These are phyloP conservation scores for Lasioglossum oenotherae DNA, from an alignment of 2,888 invertebrate species.

Conservation along the genomic window DNA sequence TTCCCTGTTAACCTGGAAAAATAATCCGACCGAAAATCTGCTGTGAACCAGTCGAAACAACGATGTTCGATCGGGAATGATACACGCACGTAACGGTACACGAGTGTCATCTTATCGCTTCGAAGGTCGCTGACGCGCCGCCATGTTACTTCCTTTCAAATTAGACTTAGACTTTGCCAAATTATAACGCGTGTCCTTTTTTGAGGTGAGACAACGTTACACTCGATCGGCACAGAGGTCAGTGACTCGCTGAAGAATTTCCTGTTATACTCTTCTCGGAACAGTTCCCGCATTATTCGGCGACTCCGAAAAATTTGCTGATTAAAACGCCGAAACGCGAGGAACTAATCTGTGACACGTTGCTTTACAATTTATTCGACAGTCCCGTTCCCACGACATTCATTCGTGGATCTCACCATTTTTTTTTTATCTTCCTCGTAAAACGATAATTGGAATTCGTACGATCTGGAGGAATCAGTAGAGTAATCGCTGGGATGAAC, in stretches of 20 bases:
- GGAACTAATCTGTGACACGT: neutral
- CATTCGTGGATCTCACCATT: neutral
- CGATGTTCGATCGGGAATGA: slow-evolving; percentile 16
- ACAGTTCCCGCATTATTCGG: neutral
- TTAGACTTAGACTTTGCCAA: slow-evolving; percentile 1
- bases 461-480: neutral
- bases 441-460: neutral
- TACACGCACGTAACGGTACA: slow-evolving; percentile 47
- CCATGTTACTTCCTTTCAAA: neutral
- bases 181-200: neutral
- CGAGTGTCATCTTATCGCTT: slow-evolving; percentile 13
- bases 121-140: slow-evolving; percentile 17
- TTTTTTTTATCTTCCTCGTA: neutral
- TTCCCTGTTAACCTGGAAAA: slow-evolving; percentile 5
- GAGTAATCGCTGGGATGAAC: neutral
- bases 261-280: neutral
- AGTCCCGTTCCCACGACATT: neutral
- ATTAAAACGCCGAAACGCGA: neutral
- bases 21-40: neutral
- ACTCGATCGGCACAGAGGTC: neutral
- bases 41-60: neutral
- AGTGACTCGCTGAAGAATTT: neutral
- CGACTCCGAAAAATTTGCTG: neutral
- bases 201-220: neutral
- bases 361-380: neutral